Conservation (phyloP, 2,113 vertebrate genomes). For the Chrysochloris asiatica region DNA sequence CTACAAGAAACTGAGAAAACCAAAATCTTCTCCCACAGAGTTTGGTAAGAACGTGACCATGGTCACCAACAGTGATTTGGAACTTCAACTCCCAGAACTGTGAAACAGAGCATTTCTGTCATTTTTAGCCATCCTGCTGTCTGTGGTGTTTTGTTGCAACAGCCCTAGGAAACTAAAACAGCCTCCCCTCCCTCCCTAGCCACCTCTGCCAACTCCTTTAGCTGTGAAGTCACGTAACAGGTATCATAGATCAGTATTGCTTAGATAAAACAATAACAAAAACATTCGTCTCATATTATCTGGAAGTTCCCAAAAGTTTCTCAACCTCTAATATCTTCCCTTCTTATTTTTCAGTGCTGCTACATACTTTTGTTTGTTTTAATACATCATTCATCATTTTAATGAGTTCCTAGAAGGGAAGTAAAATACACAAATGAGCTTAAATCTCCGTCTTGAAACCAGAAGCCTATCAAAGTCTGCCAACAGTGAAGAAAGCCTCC, state of each 20-base stretch:
- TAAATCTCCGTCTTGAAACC: neutral
- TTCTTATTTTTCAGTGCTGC: neutral
- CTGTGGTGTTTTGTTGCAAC: neutral
- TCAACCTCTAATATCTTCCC: neutral
- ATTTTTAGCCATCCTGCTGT: neutral
- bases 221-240: neutral
- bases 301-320: neutral
- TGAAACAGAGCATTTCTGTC: neutral
- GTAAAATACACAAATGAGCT: neutral
- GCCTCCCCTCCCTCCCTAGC: too few relatives aligned
- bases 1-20: neutral
- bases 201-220: neutral
- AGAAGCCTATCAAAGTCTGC: neutral
- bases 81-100: neutral
- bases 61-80: neutral
- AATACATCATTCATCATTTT: neutral
- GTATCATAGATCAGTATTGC: neutral
- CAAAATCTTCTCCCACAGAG: neutral
- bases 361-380: neutral
- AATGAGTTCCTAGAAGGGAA: neutral
- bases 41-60: neutral
- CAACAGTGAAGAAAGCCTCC: neutral
- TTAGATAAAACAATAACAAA: too few relatives aligned
- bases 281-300: neutral
- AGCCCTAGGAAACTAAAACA: neutral